Evolutionary conservation across 2,797 vertebrate species (phyloP).

Genomic region (Urosaurus nigricauda): DNA sequence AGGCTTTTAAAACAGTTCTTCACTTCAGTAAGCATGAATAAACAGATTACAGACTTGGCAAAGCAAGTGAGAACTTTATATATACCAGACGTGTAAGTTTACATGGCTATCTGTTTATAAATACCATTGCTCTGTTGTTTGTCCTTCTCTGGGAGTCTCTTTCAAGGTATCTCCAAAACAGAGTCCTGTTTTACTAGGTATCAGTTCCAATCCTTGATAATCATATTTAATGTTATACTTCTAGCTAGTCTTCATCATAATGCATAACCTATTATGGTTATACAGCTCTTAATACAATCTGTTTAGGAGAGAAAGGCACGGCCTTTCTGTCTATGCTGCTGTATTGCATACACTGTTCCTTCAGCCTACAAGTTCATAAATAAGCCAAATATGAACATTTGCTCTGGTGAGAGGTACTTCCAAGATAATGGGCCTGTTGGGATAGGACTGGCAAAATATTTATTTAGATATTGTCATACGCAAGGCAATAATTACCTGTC

Average conservation of each 20-base stretch:
- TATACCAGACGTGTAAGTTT: conserved; percentile 71
- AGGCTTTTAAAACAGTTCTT: conserved; percentile 51
- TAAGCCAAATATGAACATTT: background rate
- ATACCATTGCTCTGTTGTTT: conserved; percentile 66
- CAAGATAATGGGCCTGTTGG: background rate
- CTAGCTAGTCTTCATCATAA: conserved; percentile 32
- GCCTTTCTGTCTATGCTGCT: background rate
- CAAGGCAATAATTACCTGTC: background rate
- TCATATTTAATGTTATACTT: conserved; percentile 42
- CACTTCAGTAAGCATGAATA: conserved; percentile 55
- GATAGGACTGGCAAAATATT: too few relatives aligned
- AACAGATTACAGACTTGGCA: conserved; percentile 59
- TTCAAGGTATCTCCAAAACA: conserved; percentile 52
- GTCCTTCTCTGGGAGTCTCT: conserved; percentile 47
- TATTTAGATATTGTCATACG: background rate
- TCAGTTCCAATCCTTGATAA: conserved; percentile 22
- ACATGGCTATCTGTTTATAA: conserved; percentile 74
- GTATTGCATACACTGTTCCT: conserved; percentile 16
- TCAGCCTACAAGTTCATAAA: background rate
- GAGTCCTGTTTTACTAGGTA: conserved; percentile 39
- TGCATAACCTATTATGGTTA: conserved; percentile 48
- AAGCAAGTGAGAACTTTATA: conserved; percentile 63
- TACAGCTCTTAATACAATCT: conserved; percentile 8
- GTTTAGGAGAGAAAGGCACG: conserved; percentile 50
- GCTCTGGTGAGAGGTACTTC: background rate